Percentiles rank a stretch among this genome's conserved stretches.
phyloP scores from a whole-genome alignment of 1,140 invertebrate species.

The Cherax destructor region DNA sequence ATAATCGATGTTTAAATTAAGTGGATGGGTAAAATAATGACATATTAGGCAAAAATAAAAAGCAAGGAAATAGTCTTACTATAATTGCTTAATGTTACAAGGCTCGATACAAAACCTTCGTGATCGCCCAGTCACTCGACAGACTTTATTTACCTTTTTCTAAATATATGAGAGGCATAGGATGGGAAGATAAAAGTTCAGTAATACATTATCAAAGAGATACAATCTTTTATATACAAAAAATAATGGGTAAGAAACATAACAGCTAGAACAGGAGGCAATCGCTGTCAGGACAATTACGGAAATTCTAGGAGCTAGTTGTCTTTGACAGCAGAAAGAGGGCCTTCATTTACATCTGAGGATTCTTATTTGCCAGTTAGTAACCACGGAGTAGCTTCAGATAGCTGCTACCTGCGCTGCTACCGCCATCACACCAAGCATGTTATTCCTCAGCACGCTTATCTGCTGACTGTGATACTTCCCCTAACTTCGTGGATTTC shows the following conservation, averaged over 20 bases:
- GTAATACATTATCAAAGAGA: slow-evolving; percentile 48
- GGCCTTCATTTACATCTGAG: slow-evolving; percentile 12
- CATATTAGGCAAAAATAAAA: no score
- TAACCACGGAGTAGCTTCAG: background rate
- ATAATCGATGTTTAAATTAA: no score
- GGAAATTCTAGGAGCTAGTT: slow-evolving; percentile 8
- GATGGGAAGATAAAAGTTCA: slow-evolving; percentile 11
- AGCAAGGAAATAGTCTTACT: background rate
- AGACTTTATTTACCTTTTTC: slow-evolving; percentile 3
- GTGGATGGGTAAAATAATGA: no score
- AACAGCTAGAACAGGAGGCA: slow-evolving; percentile 21
- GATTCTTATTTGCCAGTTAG: background rate
- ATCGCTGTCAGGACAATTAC: background rate
- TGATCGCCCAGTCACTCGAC: slow-evolving; percentile 31
- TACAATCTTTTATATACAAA: slow-evolving; percentile 57
- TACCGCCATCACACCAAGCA: slow-evolving; percentile 9
- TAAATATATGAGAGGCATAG: background rate
- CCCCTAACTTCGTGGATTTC: slow-evolving; percentile 17
- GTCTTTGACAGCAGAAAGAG: slow-evolving; percentile 11
- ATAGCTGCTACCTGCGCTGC: background rate
- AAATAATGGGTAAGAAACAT: slow-evolving; percentile 31
- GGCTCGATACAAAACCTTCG: slow-evolving; percentile 54
- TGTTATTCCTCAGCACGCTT: slow-evolving; percentile 16
- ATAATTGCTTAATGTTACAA: slow-evolving; percentile 53
- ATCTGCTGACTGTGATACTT: slow-evolving; percentile 9